Evolutionary conservation across 2,113 vertebrate genomes (phyloP).

Genomic region (Mesitornis unicolor): DNA sequence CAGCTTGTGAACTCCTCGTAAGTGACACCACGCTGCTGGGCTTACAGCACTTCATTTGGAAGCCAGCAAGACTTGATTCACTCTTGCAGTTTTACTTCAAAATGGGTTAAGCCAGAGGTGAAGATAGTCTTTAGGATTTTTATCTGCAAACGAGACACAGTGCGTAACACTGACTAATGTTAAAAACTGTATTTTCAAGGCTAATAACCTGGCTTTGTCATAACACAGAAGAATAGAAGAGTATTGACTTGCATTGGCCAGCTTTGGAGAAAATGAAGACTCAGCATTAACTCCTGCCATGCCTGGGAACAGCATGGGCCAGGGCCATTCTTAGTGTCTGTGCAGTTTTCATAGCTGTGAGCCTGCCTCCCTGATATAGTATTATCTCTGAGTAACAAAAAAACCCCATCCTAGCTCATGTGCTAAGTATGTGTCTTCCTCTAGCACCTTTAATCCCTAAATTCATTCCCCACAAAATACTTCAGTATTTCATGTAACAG

Average conservation of each 20-base stretch:
- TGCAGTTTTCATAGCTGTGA: neutral
- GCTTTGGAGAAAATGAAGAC: neutral
- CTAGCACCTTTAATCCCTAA: neutral
- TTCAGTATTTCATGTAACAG: neutral
- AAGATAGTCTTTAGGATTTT: neutral
- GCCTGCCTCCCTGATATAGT: too few species aligned
- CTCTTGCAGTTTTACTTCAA: neutral
- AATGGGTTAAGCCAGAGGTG: neutral
- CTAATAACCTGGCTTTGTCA: neutral
- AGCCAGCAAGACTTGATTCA: neutral
- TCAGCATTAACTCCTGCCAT: neutral
- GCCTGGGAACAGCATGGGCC: neutral
- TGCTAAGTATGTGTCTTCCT: neutral
- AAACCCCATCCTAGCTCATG: neutral
- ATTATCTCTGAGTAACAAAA: neutral
- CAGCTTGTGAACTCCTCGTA: neutral
- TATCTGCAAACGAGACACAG: neutral
- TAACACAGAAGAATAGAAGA: neutral
- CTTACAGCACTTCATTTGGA: neutral
- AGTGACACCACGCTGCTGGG: neutral
- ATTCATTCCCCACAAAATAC: neutral
- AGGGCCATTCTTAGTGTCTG: accelerated
- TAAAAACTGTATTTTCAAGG: neutral
- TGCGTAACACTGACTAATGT: neutral
- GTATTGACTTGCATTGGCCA: neutral